Conservation (phyloP, 2,888 invertebrate genomes). For the Tenthredo scrophulariae region DNA sequence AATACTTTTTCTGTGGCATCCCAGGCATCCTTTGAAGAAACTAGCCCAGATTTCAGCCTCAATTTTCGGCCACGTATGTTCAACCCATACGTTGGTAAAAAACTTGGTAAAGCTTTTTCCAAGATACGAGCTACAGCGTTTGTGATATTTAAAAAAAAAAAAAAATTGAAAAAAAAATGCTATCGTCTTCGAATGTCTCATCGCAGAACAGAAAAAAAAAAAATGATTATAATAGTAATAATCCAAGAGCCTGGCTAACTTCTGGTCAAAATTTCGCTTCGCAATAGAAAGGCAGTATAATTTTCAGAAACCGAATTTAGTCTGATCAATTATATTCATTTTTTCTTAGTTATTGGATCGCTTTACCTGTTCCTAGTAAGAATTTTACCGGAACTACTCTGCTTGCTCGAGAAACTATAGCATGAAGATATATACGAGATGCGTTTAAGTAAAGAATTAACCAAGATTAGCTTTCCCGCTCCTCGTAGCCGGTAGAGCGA, state of each 20-base stretch:
- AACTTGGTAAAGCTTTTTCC: not conserved
- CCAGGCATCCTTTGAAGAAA: constrained; percentile 46
- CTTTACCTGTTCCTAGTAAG: not conserved
- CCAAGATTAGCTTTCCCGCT: constrained; percentile 33
- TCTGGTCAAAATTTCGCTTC: not conserved
- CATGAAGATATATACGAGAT: constrained; percentile 21
- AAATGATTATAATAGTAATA: not conserved
- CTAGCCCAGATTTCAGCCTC: constrained; percentile 20
- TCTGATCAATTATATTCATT: not conserved
- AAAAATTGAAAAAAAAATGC: too few relatives aligned
- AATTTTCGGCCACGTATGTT: constrained; percentile 10
- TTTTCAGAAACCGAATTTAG: not conserved
- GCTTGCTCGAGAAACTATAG: not conserved
- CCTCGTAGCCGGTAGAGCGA: not conserved
- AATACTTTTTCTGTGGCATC: constrained; percentile 30
- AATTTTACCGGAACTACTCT: constrained; percentile 1
- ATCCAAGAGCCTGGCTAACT: not conserved
- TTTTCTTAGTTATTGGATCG: not conserved
- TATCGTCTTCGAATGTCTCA: too few relatives aligned
- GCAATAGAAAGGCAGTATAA: not conserved
- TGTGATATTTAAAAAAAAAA: not conserved
- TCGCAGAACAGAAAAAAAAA: not conserved
- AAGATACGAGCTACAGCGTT: not conserved
- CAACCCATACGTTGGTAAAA: too few relatives aligned
- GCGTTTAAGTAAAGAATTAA: constrained; percentile 30